These are phyloP conservation scores for Chydorus sphaericus DNA, from an alignment of 2,888 invertebrate species.

Conservation along the genomic window DNA sequence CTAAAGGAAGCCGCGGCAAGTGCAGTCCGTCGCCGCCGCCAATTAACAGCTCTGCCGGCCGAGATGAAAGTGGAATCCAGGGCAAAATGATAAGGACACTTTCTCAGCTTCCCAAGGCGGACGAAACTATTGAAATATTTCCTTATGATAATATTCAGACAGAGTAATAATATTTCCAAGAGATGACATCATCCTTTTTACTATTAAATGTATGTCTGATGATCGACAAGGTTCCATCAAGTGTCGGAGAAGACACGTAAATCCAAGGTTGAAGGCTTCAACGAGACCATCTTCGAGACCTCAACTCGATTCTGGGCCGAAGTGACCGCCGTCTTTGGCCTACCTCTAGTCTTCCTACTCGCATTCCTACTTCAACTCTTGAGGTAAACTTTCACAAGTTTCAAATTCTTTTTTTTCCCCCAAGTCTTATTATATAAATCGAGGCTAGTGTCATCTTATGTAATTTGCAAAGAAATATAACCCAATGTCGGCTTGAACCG, in stretches of 20 bases:
- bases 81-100: neutral
- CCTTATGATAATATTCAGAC: neutral
- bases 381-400: neutral
- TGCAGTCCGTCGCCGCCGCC: neutral
- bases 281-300: neutral
- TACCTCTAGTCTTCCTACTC: constrained; percentile 6
- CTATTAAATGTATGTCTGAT: neutral
- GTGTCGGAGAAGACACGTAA: neutral
- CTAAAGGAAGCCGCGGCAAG: neutral
- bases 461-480: no score
- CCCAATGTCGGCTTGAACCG: no score
- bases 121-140: constrained; percentile 14
- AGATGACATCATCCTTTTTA: neutral
- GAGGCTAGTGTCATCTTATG: no score
- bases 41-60: no score
- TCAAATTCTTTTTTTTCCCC: no score
- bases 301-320: constrained; percentile 6
- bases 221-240: neutral
- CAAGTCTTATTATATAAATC: no score
- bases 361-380: constrained; percentile 8
- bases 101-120: neutral
- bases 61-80: no score
- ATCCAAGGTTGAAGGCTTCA: neutral
- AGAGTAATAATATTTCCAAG: neutral
- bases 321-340: neutral